Conservation (phyloP, 2,888 invertebrate genomes). For the Diplolepis rosae region DNA sequence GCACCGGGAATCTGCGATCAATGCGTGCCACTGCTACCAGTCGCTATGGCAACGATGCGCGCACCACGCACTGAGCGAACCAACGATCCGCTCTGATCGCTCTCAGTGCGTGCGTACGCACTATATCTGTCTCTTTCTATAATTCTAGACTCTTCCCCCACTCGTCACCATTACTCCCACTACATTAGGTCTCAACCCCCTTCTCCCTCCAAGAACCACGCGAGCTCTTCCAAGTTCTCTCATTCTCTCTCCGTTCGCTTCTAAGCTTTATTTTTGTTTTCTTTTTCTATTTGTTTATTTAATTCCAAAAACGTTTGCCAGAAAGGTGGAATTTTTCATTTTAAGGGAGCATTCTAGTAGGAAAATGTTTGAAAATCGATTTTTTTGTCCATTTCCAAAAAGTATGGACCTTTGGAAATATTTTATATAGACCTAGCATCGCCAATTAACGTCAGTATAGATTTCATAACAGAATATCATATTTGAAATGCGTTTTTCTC, state of each 20-base stretch:
- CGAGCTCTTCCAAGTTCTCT: neutral
- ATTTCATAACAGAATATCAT: too few species aligned
- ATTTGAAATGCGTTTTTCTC: too few species aligned
- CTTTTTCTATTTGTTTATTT: neutral
- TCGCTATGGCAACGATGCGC: slow-evolving; percentile 70
- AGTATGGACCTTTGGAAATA: too few species aligned
- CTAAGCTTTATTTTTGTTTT: neutral
- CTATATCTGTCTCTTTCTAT: slow-evolving; percentile 6
- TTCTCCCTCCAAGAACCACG: neutral
- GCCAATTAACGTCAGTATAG: too few species aligned
- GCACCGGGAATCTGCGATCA: slow-evolving; percentile 73
- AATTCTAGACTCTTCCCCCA: neutral
- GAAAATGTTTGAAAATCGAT: too few species aligned
- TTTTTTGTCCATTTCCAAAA: too few species aligned
- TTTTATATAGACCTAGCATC: too few species aligned
- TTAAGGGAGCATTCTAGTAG: too few species aligned
- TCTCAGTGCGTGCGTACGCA: slow-evolving; percentile 55
- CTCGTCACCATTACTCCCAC: neutral
- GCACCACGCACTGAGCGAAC: slow-evolving; percentile 60
- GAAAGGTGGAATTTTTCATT: neutral
- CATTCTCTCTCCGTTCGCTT: neutral
- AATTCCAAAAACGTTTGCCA: neutral
- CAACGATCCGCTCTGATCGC: slow-evolving; percentile 66
- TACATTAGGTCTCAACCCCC: neutral
- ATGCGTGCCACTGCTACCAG: slow-evolving; percentile 71